Evolutionary conservation across 2,113 vertebrate genomes (phyloP).

Genomic region (Chaetops frenatus): DNA sequence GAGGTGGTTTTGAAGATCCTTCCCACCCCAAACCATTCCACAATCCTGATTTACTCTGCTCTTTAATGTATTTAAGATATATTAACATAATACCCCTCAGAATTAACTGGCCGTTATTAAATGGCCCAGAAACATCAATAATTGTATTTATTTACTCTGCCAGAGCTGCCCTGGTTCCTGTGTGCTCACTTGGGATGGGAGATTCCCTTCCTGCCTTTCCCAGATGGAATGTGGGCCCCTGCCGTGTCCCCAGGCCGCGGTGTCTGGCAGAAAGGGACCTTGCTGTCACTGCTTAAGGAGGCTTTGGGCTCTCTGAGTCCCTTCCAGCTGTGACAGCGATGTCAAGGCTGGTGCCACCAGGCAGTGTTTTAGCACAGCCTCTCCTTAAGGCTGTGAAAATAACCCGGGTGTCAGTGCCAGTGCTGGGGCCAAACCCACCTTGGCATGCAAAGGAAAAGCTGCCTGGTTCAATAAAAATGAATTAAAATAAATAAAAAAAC

Average conservation of each 20-base stretch:
- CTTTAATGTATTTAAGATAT: neutral
- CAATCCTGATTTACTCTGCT: neutral
- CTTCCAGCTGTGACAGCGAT: neutral
- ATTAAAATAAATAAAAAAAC: too few relatives aligned
- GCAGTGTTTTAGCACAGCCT: neutral
- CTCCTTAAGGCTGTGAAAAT: neutral
- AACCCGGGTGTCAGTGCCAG: neutral
- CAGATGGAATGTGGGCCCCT: fast-evolving
- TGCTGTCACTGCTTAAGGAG: neutral
- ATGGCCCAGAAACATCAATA: too few relatives aligned
- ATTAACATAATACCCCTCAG: neutral
- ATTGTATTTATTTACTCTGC: neutral
- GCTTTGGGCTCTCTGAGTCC: neutral
- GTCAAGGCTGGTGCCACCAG: neutral
- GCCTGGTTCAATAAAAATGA: neutral
- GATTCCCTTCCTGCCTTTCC: neutral
- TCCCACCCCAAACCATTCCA: neutral
- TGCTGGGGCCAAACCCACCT: too few relatives aligned
- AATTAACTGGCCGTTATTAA: neutral
- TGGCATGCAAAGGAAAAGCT: neutral
- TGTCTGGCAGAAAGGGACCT: neutral
- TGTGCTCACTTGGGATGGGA: fast-evolving
- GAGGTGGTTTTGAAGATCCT: neutral
- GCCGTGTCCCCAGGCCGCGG: fast-evolving
- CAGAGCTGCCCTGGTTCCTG: neutral